Evolutionary conservation across 1,140 invertebrate genomes (phyloP).

Genomic region (Brachionus manjavacas): DNA sequence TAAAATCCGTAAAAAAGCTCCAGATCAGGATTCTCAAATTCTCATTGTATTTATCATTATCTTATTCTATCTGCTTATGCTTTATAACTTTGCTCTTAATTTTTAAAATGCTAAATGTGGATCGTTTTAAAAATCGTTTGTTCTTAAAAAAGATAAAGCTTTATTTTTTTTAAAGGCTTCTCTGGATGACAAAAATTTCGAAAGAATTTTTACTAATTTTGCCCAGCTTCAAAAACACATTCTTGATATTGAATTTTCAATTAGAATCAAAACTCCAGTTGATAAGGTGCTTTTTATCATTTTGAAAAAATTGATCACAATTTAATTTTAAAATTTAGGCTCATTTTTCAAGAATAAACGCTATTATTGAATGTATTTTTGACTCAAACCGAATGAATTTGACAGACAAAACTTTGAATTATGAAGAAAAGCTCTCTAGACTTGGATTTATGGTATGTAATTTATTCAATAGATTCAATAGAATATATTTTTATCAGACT

Average conservation of each 20-base stretch:
- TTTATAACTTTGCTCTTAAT: background rate
- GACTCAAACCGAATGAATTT: background rate
- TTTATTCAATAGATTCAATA: too few species aligned
- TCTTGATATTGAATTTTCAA: slow-evolving; percentile 14
- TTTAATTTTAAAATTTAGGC: background rate
- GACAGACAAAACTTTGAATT: background rate
- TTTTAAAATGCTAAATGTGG: background rate
- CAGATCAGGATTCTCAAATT: background rate
- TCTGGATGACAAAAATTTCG: background rate
- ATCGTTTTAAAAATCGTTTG: background rate
- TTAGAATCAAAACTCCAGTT: background rate
- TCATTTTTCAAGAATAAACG: background rate
- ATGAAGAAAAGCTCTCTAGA: slow-evolving; percentile 9
- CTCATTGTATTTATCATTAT: background rate
- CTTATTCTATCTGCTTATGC: background rate
- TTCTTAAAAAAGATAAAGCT: too few species aligned
- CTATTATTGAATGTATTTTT: background rate
- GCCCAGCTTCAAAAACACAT: slow-evolving; percentile 27
- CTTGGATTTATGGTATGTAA: background rate
- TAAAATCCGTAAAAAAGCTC: background rate
- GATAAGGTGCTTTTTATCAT: slow-evolving; percentile 6
- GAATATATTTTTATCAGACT: too few species aligned
- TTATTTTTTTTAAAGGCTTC: background rate
- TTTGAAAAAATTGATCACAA: background rate
- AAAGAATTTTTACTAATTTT: background rate